Evolutionary conservation across 2,797 vertebrate species (phyloP).

Genomic region (Rhabdophis nuchalis): DNA sequence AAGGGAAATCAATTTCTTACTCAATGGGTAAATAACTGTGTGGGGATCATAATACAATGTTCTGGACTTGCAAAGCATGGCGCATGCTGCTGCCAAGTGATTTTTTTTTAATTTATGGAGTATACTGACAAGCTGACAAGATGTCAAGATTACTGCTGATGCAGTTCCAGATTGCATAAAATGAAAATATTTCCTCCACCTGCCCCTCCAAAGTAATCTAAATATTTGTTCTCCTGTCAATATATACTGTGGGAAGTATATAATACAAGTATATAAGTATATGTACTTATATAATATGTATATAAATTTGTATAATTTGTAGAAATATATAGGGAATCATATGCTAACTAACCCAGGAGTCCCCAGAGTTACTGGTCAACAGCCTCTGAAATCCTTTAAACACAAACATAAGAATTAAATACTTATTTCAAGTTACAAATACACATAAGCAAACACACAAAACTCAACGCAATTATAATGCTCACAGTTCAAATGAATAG

Average conservation of each 20-base stretch:
- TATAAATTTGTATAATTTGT: not conserved
- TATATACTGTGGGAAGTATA: not conserved
- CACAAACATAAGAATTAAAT: not conserved
- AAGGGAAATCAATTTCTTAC: not conserved
- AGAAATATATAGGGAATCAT: not conserved
- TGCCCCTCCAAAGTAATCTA: not conserved
- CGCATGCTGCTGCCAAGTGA: not conserved
- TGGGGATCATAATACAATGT: not conserved
- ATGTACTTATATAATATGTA: too few relatives aligned
- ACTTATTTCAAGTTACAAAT: not conserved
- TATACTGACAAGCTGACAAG: not conserved
- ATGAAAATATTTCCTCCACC: not conserved
- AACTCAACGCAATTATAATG: not conserved
- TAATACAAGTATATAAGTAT: too few relatives aligned
- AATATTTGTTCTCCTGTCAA: not conserved
- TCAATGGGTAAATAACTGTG: not conserved
- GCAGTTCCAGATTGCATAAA: not conserved
- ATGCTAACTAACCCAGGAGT: not conserved
- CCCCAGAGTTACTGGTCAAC: not conserved
- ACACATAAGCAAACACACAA: not conserved
- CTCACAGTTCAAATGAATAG: not conserved
- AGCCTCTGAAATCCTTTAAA: not conserved
- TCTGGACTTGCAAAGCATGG: not conserved
- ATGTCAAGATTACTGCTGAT: not conserved
- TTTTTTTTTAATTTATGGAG: not conserved